Conservation (phyloP, 37 sponge, comb jelly and placozoan genomes). For the Axinella damicornis region DNA sequence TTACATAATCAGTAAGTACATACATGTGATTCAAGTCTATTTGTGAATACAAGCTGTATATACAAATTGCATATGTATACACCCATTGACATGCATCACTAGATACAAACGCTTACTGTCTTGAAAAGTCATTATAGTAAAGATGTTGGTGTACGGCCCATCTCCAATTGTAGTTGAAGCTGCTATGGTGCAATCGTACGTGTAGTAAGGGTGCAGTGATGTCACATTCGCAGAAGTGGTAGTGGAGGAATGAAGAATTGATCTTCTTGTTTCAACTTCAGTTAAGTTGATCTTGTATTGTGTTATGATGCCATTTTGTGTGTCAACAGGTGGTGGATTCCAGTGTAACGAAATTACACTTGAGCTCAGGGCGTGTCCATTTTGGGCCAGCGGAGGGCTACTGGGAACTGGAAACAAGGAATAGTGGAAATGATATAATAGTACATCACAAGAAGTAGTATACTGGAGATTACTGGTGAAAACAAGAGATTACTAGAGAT, state of each 20-base stretch:
- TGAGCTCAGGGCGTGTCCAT: background rate
- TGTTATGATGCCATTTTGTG: slow-evolving; percentile 22
- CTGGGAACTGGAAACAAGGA: background rate
- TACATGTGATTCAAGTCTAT: too few species aligned
- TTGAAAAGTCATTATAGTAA: slow-evolving; percentile 25
- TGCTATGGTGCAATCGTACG: slow-evolving; percentile 41
- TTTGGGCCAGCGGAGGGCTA: background rate
- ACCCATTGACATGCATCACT: too few species aligned
- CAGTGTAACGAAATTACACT: background rate
- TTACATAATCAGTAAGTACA: too few species aligned
- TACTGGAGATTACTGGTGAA: too few species aligned
- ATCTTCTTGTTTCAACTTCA: slow-evolving; percentile 15
- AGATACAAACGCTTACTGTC: slow-evolving; percentile 22
- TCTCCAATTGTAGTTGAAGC: slow-evolving; percentile 43
- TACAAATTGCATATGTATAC: too few species aligned
- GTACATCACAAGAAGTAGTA: too few species aligned
- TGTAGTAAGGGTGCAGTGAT: slow-evolving; percentile 57
- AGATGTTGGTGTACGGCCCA: slow-evolving; percentile 31
- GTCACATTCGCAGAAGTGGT: slow-evolving; percentile 10
- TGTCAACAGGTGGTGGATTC: slow-evolving; percentile 3
- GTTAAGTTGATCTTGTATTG: slow-evolving; percentile 13
- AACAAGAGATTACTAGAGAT: too few species aligned
- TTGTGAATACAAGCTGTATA: slow-evolving; percentile 4
- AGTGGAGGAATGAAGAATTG: too few species aligned
- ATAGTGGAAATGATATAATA: too few species aligned